These are phyloP conservation scores for Rhamnusium bicolor DNA, from an alignment of 2,888 invertebrate genomes.

Conservation along the genomic window DNA sequence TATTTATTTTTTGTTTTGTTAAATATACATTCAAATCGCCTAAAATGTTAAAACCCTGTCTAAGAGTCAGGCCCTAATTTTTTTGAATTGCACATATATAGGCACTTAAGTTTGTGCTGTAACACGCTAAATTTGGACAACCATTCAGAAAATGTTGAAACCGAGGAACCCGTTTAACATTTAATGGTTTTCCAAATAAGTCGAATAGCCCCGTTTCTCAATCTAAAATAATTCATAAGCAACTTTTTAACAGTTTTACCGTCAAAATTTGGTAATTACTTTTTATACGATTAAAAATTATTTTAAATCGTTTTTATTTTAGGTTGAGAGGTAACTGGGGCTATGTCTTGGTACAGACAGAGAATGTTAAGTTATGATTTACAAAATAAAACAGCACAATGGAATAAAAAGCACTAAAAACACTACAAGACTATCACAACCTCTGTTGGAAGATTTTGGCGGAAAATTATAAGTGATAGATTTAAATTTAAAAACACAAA, in stretches of 20 bases:
- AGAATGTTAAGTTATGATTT: conserved; percentile 39
- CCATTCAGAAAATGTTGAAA: conserved; percentile 44
- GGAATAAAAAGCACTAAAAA: conserved; percentile 59
- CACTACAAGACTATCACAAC: conserved; percentile 70
- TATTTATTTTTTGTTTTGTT: conserved; percentile 58
- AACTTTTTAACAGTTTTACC: background rate
- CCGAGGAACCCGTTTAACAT: conserved; percentile 38
- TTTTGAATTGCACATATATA: conserved; percentile 71
- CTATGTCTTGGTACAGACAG: conserved; percentile 37
- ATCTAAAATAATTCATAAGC: conserved; percentile 15
- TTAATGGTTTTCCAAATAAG: conserved; percentile 31
- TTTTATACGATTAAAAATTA: background rate
- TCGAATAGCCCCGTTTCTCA: conserved; percentile 27
- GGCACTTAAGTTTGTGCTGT: conserved; percentile 69
- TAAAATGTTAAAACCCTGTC: conserved; percentile 66
- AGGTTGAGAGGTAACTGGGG: conserved; percentile 35
- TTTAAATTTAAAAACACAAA: conserved; percentile 53
- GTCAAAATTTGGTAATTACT: background rate
- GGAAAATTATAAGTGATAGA: conserved; percentile 57
- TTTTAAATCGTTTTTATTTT: conserved; percentile 22
- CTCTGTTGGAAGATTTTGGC: conserved; percentile 71
- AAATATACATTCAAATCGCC: conserved; percentile 61
- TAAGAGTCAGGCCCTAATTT: conserved; percentile 69
- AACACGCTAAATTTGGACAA: conserved; percentile 49
- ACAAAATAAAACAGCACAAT: conserved; percentile 45